phyloP scores from a whole-genome alignment of 2,888 invertebrate species.

The Dysmachus trigonus region DNA sequence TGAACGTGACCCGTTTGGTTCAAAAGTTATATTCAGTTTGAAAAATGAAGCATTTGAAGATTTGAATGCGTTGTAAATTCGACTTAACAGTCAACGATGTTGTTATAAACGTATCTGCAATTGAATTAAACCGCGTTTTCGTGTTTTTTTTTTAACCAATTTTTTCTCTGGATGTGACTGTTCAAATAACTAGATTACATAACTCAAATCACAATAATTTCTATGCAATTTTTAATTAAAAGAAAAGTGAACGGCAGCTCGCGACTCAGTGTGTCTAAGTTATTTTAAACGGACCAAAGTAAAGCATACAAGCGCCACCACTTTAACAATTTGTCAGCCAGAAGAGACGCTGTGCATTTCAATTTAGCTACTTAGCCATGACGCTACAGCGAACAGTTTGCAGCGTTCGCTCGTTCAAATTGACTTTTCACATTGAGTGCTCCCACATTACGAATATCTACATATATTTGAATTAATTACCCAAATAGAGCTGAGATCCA shows the following conservation, averaged over 20 bases:
- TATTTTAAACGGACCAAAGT: background rate
- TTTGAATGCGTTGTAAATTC: no score
- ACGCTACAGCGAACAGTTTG: background rate
- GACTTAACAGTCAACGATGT: no score
- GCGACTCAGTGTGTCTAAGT: background rate
- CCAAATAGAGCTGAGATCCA: background rate
- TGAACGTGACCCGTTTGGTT: no score
- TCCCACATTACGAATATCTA: conserved; percentile 22
- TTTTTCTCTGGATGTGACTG: no score
- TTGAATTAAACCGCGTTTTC: no score
- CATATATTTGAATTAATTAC: conserved; percentile 19
- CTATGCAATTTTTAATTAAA: background rate
- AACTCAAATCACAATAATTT: background rate
- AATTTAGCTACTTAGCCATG: background rate
- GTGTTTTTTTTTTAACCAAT: no score
- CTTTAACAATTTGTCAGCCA: background rate
- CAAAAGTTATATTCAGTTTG: no score
- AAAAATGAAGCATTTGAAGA: no score
- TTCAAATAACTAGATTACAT: background rate
- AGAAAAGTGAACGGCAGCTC: background rate
- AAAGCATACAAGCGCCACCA: background rate
- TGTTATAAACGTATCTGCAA: no score
- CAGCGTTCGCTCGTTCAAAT: background rate
- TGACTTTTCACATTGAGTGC: conserved; percentile 13
- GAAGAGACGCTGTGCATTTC: background rate